Evolutionary conservation across 2,888 invertebrate genomes (phyloP).

Genomic region (Euphydryas editha): DNA sequence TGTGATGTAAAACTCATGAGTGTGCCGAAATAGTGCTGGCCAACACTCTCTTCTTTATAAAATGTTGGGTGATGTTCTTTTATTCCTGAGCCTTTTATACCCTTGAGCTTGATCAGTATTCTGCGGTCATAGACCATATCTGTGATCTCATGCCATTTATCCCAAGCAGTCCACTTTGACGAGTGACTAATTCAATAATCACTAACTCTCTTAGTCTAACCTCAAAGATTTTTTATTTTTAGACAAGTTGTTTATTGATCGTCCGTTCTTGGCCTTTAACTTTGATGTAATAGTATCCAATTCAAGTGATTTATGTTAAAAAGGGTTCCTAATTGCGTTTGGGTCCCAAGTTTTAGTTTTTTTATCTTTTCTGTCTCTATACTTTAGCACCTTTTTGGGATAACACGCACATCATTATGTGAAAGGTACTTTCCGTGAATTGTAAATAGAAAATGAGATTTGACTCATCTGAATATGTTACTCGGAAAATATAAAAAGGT

Average conservation of each 20-base stretch:
- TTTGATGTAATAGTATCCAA: conserved; percentile 4
- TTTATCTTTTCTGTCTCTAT: conserved; percentile 15
- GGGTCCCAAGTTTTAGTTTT: conserved; percentile 24
- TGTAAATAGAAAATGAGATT: conserved; percentile 30
- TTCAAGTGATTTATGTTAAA: conserved; percentile 20
- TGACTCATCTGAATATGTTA: conserved; percentile 21
- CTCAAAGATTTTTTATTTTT: background rate
- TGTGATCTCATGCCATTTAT: too few species aligned
- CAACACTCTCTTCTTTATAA: too few species aligned
- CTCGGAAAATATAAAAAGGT: conserved; percentile 20
- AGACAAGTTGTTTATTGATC: background rate
- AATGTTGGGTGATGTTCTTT: too few species aligned
- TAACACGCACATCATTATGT: conserved; percentile 19
- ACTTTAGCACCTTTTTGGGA: conserved; percentile 27
- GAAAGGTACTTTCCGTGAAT: conserved; percentile 24
- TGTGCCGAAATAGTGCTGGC: too few species aligned
- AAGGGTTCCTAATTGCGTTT: conserved; percentile 36
- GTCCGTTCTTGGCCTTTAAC: background rate
- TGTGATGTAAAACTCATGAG: too few species aligned
- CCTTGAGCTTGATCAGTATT: too few species aligned
- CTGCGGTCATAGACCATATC: too few species aligned
- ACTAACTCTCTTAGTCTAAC: too few species aligned
- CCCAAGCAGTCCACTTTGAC: too few species aligned
- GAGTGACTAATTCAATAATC: too few species aligned
- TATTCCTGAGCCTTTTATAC: too few species aligned